Evolutionary conservation across 2,113 vertebrate genomes (phyloP), one percentile per base, ranked within the genome.

Genomic region (Cervus canadensis): DNA sequence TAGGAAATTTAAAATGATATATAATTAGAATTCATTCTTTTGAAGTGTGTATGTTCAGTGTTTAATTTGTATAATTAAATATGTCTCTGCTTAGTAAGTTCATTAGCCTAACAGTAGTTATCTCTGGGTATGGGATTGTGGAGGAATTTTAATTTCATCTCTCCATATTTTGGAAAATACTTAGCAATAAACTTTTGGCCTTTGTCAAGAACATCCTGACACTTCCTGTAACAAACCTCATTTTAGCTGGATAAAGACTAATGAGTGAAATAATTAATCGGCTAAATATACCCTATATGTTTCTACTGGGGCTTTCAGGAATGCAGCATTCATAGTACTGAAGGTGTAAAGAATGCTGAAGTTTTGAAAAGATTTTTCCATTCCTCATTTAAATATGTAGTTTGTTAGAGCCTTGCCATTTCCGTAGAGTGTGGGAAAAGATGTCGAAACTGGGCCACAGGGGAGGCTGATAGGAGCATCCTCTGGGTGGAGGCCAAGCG

Each of bases 341-440:
- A 96, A 84, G 12, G 7, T 71, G 26, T 78, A 91, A 94, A 84
- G 60, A 60, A 74, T 9, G 48, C 40, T 81, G 11, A 50, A 26
- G 54, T 56, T 89, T 98, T 59, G 16, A 76, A 79, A 92, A 84
- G 21, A 12, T n/a, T 87, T 97, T 87, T 91, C 40, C 40, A 40
- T 79, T 93, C 9, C 30, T 76, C 33, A n/a, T 56, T 88, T 91
- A 81, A 83, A 78, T 57, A 26, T 90, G 67, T 33, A 33, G 36
- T 95, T 82, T 67, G 6, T 82, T 59, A 90, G 84, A 62, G 43
- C 78, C 36, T 59, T 85, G 43, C 30, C 8, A n/a, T 89, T 95
- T 97, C 36, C 0, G 0, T 26, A 45, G 89, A 92, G 33, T 90
- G 48, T 98, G 96, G 84, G 95, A 96, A 97, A 98, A 90, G 95